A percentile compares a stretch with the other conserved stretches of the same genome.
Conservation (phyloP, 2,888 invertebrate species). For the Sarcophaga rosellei region DNA sequence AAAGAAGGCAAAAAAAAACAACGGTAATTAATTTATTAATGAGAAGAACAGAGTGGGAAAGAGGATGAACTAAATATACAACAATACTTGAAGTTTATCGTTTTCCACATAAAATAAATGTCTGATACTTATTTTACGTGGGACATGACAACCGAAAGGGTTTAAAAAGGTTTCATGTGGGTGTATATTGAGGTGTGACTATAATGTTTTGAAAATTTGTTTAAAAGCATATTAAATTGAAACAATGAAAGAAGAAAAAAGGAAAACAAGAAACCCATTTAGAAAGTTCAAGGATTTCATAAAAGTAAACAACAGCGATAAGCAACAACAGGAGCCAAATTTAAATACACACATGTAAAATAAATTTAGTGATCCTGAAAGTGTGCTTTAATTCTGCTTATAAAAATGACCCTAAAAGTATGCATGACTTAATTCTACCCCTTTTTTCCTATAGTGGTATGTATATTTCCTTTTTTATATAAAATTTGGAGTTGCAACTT, state of each 20-base stretch:
- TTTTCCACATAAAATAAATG: background rate
- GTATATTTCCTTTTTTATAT: background rate
- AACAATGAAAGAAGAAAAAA: background rate
- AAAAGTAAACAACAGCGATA: conserved; percentile 9
- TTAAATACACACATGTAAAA: conserved; percentile 31
- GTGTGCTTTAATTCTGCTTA: conserved; percentile 39
- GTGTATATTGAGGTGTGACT: background rate
- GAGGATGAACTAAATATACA: background rate
- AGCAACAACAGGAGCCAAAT: background rate
- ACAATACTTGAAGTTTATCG: background rate
- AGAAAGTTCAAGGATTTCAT: conserved; percentile 22
- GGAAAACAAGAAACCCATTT: conserved; percentile 5
- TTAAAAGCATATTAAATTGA: background rate
- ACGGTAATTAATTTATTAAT: conserved; percentile 14
- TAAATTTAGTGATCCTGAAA: conserved; percentile 42
- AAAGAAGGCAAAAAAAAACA: conserved; percentile 8
- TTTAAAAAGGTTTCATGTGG: background rate
- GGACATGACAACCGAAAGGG: background rate
- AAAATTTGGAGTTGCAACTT: background rate
- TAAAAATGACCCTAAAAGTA: conserved; percentile 61
- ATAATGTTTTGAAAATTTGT: conserved; percentile 6
- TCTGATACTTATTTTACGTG: background rate
- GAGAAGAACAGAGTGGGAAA: background rate
- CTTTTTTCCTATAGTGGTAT: background rate
- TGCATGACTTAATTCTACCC: conserved; percentile 66